Evolutionary conservation across 2,888 invertebrate genomes (phyloP), one percentile per base, ranked within the genome.

Genomic region (Aspidiotus rigidus): DNA sequence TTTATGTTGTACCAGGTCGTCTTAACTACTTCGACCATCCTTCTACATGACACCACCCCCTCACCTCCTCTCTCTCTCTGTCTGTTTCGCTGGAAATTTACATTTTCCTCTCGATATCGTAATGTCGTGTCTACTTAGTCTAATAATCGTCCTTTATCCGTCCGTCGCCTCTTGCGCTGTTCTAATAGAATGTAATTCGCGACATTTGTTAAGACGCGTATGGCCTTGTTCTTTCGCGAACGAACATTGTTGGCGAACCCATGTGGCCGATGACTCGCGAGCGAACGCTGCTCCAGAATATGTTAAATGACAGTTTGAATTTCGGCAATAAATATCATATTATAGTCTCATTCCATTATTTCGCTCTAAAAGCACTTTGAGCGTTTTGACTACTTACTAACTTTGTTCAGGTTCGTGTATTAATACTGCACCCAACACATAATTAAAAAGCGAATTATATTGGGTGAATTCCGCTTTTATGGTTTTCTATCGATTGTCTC

Each of bases 1-100:
- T 69, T 69, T 69, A 69, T 69, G 69, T 69, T 69, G 62, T 69
- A 69, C 62, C 69, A 62, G 69, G 62, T 69, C 69, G 69, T 69
- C 69, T 69, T 69, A 69, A 69, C 69, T 62, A 69, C 69, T 66
- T 66, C 66, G 66, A 16, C 66, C 59, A 66, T 66, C 66, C 66
- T 66, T 66, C 59, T 64, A 64, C 64, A 64, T 64, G 53, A 10
- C 56, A 13, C 56, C 56, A 7, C 64, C 57, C 28, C 42, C 64
- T 15, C 57, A 42, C 15, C 28, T 16, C 10, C 41, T 57, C 44
- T 44, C 57, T 17, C 16, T 13, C 42, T 42, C 42, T 17, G 42
- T 11, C 7, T 59, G 17, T 39, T 13, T 3, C 59, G 9, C 28
- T 7, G 28, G 39, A 17, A n/a, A 7, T 44, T 44, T 49, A n/a